These are phyloP conservation scores for Cherax quadricarinatus DNA, from an alignment of 1,140 invertebrate species.

Conservation along the genomic window DNA sequence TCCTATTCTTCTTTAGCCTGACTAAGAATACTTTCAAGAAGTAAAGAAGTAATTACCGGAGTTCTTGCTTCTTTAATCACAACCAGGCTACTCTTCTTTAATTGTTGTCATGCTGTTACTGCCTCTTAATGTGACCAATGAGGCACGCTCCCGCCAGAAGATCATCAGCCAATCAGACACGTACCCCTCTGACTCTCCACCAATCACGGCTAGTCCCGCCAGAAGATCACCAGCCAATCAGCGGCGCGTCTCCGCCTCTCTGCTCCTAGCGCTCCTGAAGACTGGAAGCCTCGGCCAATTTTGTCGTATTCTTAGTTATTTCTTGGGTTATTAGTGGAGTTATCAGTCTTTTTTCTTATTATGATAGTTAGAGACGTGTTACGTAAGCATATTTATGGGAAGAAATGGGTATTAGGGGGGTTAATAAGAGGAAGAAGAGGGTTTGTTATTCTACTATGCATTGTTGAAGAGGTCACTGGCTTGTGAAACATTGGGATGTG, in stretches of 20 bases:
- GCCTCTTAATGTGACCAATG: conserved; percentile 53
- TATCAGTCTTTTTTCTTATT: too few relatives aligned
- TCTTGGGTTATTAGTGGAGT: too few relatives aligned
- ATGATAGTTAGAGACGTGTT: too few relatives aligned
- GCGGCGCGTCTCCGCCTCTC: too few relatives aligned
- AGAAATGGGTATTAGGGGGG: too few relatives aligned
- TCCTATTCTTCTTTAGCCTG: too few relatives aligned
- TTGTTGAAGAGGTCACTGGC: background rate
- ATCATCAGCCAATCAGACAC: conserved; percentile 37
- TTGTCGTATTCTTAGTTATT: too few relatives aligned
- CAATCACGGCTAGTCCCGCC: conserved; percentile 15
- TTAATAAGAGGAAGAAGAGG: too few relatives aligned
- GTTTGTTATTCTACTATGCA: background rate
- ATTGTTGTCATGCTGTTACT: background rate
- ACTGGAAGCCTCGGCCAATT: background rate
- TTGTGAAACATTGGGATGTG: background rate
- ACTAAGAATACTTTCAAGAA: too few relatives aligned
- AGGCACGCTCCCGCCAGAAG: conserved; percentile 12
- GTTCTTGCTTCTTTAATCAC: background rate
- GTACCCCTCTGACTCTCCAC: conserved; percentile 9
- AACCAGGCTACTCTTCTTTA: background rate
- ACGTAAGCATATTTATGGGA: too few relatives aligned
- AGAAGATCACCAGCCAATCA: background rate
- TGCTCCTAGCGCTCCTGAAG: background rate
- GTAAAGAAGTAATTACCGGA: background rate